Conservation (phyloP, 2,797 vertebrate genomes). For the Austrolebias charrua region DNA sequence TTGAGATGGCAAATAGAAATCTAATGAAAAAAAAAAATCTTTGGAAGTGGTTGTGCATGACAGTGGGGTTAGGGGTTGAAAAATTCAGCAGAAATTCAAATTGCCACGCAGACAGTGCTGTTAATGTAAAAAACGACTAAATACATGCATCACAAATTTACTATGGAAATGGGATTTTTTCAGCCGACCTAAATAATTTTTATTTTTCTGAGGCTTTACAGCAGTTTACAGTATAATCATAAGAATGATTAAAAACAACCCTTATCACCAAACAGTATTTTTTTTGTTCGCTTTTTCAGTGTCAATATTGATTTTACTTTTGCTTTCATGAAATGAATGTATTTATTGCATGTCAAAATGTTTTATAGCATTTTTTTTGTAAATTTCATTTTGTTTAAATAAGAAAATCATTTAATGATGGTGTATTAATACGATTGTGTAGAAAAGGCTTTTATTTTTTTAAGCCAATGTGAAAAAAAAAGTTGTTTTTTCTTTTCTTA, state of each 20-base stretch:
- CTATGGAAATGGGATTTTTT: conserved; percentile 45
- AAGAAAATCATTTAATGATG: conserved; percentile 73
- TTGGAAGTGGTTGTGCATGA: conserved; percentile 27
- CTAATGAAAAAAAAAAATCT: conserved; percentile 43
- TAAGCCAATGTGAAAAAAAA: conserved; percentile 82
- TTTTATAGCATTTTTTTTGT: conserved; percentile 78
- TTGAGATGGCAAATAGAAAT: conserved; percentile 52
- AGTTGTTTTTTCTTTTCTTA: conserved; percentile 67
- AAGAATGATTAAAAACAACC: conserved; percentile 72
- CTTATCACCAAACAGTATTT: conserved; percentile 81
- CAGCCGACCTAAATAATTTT: conserved; percentile 35
- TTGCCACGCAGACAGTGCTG: conserved; percentile 48
- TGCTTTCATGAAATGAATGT: conserved; percentile 85
- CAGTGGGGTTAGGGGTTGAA: conserved; percentile 42
- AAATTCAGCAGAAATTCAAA: conserved; percentile 45
- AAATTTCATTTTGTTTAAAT: conserved; percentile 79
- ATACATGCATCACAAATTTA: conserved; percentile 44
- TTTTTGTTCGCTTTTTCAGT: conserved; percentile 56
- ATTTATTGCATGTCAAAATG: conserved; percentile 88
- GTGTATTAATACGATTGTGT: conserved; percentile 73
- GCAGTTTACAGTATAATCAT: conserved; percentile 39
- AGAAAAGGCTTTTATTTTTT: conserved; percentile 80
- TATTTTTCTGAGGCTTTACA: conserved; percentile 46
- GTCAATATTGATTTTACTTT: conserved; percentile 74
- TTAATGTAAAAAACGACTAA: conserved; percentile 30